phyloP scores from a whole-genome alignment of 1,140 invertebrate species.

The Ganaspis sp. region DNA sequence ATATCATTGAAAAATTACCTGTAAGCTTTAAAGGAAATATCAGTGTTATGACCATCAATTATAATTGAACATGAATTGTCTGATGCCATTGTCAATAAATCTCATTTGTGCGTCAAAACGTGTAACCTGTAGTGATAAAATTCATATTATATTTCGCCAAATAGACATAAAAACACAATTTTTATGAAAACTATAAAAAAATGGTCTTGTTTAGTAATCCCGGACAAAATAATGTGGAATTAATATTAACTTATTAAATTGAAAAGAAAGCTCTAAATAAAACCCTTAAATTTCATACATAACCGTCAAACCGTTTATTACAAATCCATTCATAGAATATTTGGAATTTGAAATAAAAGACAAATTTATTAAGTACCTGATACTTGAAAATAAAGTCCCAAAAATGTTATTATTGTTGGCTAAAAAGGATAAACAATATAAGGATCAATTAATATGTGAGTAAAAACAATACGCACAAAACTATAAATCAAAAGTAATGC shows the following conservation, averaged over 20 bases:
- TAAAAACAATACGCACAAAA: too few relatives aligned
- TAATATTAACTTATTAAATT: too few relatives aligned
- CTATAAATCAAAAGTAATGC: too few relatives aligned
- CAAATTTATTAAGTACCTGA: neutral
- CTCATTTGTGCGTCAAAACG: neutral
- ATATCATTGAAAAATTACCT: slow-evolving; percentile 62
- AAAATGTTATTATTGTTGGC: neutral
- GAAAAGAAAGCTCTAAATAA: too few relatives aligned
- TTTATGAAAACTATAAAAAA: neutral
- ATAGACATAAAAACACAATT: neutral
- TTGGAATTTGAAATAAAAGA: too few relatives aligned
- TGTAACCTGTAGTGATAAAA: too few relatives aligned
- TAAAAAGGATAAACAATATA: neutral
- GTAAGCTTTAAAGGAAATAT: slow-evolving; percentile 73
- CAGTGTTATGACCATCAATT: slow-evolving; percentile 68
- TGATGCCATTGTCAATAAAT: neutral
- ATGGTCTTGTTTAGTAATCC: too few relatives aligned
- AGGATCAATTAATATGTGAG: too few relatives aligned
- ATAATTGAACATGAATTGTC: slow-evolving; percentile 59
- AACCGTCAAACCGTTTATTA: neutral
- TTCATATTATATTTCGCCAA: neutral
- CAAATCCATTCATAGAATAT: neutral
- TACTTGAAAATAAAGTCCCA: neutral
- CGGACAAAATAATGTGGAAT: too few relatives aligned
- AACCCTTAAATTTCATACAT: neutral